Conservation (phyloP, 1,140 invertebrate genomes). For the Danaus plexippus region DNA sequence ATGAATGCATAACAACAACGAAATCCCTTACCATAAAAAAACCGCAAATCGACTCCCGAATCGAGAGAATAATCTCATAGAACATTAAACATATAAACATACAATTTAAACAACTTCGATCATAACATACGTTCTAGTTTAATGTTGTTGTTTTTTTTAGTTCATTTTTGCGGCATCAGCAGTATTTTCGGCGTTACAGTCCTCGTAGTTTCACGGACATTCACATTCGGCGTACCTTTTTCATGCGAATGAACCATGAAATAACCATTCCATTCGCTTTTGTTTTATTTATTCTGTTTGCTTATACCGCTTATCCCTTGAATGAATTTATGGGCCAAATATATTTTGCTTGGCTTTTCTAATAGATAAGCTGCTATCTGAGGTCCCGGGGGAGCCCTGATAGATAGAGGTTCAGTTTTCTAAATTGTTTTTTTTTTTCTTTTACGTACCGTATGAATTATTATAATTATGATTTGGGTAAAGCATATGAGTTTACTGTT, state of each 20-base stretch:
- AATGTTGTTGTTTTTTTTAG: too few relatives aligned
- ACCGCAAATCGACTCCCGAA: too few relatives aligned
- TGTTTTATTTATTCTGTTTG: constrained; percentile 33
- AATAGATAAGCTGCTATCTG: constrained; percentile 20
- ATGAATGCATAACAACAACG: too few relatives aligned
- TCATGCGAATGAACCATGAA: constrained; percentile 28
- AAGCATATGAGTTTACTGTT: not conserved
- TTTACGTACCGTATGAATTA: not conserved
- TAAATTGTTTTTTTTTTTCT: constrained; percentile 8
- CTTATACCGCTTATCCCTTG: constrained; percentile 26
- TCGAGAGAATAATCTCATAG: too few relatives aligned
- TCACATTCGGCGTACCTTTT: constrained; percentile 3
- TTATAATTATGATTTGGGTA: not conserved
- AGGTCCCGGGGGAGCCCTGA: constrained; percentile 3
- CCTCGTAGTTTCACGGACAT: too few relatives aligned
- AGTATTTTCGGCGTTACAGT: too few relatives aligned
- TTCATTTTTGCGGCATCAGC: too few relatives aligned
- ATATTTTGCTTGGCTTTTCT: constrained; percentile 26
- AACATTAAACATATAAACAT: too few relatives aligned
- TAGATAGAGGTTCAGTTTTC: constrained; percentile 7
- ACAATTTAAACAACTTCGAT: too few relatives aligned
- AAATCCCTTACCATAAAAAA: too few relatives aligned
- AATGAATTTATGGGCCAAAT: constrained; percentile 28
- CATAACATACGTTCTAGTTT: too few relatives aligned
- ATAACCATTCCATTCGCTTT: constrained; percentile 48